A percentile compares a stretch with the other conserved stretches of the same genome.
These are phyloP conservation scores for Amblyraja radiata DNA, from an alignment of 2,797 vertebrate genomes.

Conservation along the genomic window DNA sequence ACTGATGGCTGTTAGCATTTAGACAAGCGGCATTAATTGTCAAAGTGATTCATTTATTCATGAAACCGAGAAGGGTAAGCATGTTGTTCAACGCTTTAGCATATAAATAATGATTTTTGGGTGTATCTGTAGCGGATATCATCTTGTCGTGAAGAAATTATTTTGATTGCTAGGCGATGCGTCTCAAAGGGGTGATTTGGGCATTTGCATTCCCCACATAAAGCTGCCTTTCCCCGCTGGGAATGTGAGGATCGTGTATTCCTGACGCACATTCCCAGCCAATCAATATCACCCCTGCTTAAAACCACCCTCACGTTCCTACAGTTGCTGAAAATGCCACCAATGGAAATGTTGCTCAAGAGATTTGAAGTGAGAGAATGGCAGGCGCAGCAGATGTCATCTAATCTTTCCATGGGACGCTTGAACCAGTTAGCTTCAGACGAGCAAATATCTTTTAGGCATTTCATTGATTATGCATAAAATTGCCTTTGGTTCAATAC, in stretches of 20 bases:
- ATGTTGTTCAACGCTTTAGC: neutral
- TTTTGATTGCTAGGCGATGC: neutral
- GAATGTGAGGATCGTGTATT: neutral
- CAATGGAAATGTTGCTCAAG: neutral
- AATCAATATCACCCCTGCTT: neutral
- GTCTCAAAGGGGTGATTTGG: neutral
- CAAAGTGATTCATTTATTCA: constrained; percentile 24
- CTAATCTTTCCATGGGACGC: neutral
- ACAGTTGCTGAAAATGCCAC: neutral
- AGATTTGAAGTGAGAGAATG: neutral
- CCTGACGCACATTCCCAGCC: neutral
- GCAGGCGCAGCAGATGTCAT: neutral
- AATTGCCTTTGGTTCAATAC: too few species aligned
- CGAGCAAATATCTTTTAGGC: too few species aligned
- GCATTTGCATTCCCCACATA: neutral
- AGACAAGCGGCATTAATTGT: constrained; percentile 28
- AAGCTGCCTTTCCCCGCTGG: neutral
- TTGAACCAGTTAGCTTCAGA: too few species aligned
- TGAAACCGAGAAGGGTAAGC: constrained; percentile 5
- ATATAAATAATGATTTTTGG: constrained; percentile 28
- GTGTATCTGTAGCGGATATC: constrained; percentile 4
- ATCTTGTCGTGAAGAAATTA: neutral
- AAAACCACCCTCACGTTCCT: neutral
- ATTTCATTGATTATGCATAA: too few species aligned
- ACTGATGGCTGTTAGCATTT: neutral